Percentiles rank a stretch among this genome's conserved stretches.
phyloP scores from a whole-genome alignment of 2,888 invertebrate species.

The Leptothorax acervorum region DNA sequence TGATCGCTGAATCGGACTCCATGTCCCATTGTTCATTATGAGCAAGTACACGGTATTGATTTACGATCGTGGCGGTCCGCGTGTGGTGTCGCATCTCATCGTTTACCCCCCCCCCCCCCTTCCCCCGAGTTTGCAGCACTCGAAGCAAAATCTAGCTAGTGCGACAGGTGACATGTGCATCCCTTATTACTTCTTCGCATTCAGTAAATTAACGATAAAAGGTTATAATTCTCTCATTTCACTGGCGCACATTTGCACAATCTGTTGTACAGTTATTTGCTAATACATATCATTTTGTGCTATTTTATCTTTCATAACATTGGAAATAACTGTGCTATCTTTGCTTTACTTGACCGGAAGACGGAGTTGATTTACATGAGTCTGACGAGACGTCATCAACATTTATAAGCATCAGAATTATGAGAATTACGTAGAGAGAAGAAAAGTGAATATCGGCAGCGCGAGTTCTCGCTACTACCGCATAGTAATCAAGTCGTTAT shows the following conservation, averaged over 20 bases:
- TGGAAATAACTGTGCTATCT: neutral
- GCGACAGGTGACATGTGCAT: constrained; percentile 26
- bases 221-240: constrained; percentile 19
- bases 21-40: constrained; percentile 44
- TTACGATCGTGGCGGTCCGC: constrained; percentile 22
- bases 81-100: constrained; percentile 5
- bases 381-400: constrained; percentile 22
- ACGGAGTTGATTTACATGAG: neutral
- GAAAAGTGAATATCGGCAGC: constrained; percentile 20
- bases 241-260: too few relatives aligned
- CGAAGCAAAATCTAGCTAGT: neutral
- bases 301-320: constrained; percentile 2
- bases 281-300: neutral
- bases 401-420: neutral
- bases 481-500: constrained; percentile 32
- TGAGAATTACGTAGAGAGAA: neutral
- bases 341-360: neutral
- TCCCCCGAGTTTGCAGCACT: neutral
- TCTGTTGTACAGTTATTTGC: neutral
- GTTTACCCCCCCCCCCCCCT: neutral
- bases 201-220: constrained; percentile 16
- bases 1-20: constrained; percentile 32
- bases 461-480: constrained; percentile 13
- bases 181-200: neutral
- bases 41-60: constrained; percentile 36